Base-by-base conservation (phyloP, 2,797 vertebrate species). In the Eulemur rubriventer region DNA sequence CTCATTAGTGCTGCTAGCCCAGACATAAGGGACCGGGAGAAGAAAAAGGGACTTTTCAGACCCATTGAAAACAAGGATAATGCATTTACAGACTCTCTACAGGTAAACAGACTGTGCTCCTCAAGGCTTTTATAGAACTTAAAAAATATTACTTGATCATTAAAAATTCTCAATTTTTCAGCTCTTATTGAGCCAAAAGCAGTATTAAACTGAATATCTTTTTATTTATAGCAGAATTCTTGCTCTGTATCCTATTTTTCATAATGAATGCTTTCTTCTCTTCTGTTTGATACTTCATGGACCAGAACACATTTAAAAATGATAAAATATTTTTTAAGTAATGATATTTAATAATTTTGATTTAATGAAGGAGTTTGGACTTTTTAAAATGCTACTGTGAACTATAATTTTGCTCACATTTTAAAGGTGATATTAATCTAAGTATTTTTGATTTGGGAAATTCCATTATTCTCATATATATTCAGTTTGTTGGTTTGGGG, bases 1-100 rank as follows among this genome's bases (percentile, higher is more conserved):
- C 99, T 99, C 78, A 99, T 99, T 97, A 99, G 99, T 24, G 99
- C 99, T 0, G 99, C 99, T 24, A 99, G 99, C 93, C 99, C 99
- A 0, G 99, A 99, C 96, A 99, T 99, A 96, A 98, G 99, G 88
- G 99, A 99, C 97, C 95, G 99, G 16, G 99, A 99, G 98, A 99
- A 99, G 99, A 99, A 99, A 81, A 99, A 99, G 97, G 99, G 98
- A 4, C 99, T 99, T 13, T 99, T 99, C 82, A 98, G 99, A 90
- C 99, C 99, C 57, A 99, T 99, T 85, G 99, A 99, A 98, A 99
- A 99, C 28, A 99, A 99, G 50, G 97, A 97, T 16, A 97, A 97
- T 0, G 90, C 22, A 0, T 96, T 98, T 26, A 97, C 98, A 1
- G 98, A 99, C 35, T 97, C 95, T 0, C 92, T 98, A 50, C 99